These are phyloP conservation scores for Drosophila nasuta DNA, from an alignment of 1,140 invertebrate genomes.

Conservation along the genomic window DNA sequence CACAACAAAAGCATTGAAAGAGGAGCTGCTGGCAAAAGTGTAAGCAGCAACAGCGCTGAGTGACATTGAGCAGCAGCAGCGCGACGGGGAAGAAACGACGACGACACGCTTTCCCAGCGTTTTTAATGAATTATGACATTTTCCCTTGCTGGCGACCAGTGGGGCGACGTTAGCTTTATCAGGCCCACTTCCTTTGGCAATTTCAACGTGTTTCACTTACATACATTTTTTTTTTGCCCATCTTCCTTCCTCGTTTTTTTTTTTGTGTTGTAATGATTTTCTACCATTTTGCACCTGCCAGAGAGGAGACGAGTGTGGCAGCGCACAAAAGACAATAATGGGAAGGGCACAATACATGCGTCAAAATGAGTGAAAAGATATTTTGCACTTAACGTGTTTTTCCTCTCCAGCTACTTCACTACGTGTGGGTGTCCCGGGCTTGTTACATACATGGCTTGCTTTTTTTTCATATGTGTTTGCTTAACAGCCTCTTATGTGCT, in stretches of 20 bases:
- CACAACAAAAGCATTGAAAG: not conserved
- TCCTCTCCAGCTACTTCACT: conserved; percentile 54
- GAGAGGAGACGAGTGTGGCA: not conserved
- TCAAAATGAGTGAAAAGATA: conserved; percentile 81
- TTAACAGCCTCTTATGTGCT: conserved; percentile 67
- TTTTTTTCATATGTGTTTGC: conserved; percentile 58
- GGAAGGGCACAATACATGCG: conserved; percentile 50
- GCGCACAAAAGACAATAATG: conserved; percentile 32
- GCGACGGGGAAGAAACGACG: conserved; percentile 55
- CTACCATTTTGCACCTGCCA: conserved; percentile 67
- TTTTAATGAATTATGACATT: conserved; percentile 82
- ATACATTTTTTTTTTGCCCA: conserved; percentile 1
- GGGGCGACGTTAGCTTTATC: conserved; percentile 49
- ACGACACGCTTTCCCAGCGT: conserved; percentile 65
- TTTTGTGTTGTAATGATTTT: conserved; percentile 44
- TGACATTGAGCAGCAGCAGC: conserved; percentile 48
- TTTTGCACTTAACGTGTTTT: conserved; percentile 81
- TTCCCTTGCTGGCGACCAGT: conserved; percentile 31
- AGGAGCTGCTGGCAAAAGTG: not conserved
- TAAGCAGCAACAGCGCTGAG: conserved; percentile 26
- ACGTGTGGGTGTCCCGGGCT: conserved; percentile 45
- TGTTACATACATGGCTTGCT: conserved; percentile 38
- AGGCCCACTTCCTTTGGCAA: conserved; percentile 39
- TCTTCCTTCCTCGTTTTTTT: conserved; percentile 1
- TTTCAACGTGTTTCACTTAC: conserved; percentile 36